These are phyloP conservation scores for Pyralis farinalis DNA, from an alignment of 2,888 invertebrate genomes.

Conservation along the genomic window DNA sequence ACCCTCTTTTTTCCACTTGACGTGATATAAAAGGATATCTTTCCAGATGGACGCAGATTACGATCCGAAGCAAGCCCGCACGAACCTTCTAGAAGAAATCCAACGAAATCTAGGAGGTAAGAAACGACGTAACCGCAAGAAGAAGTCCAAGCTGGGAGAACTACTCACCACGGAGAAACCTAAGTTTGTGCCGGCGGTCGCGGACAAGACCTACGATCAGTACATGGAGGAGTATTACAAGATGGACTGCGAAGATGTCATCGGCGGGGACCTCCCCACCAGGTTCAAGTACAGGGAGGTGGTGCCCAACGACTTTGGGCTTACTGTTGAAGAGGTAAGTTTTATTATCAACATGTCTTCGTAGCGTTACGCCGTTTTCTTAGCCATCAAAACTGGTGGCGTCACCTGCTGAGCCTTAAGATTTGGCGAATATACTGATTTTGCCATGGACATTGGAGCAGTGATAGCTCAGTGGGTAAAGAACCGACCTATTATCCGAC, in stretches of 20 bases:
- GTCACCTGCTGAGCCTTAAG: too few relatives aligned
- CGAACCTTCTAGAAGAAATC: constrained; percentile 78
- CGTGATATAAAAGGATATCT: too few relatives aligned
- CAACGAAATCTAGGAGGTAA: constrained; percentile 79
- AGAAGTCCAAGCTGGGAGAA: constrained; percentile 88
- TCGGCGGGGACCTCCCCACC: constrained; percentile 94
- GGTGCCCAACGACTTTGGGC: constrained; percentile 94
- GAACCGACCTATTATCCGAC: too few relatives aligned
- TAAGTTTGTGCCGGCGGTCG: constrained; percentile 86
- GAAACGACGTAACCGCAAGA: constrained; percentile 80
- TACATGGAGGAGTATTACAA: constrained; percentile 98
- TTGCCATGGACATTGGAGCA: too few relatives aligned
- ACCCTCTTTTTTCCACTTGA: too few relatives aligned
- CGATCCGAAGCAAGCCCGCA: constrained; percentile 77
- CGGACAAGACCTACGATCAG: constrained; percentile 88
- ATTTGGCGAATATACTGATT: too few relatives aligned
- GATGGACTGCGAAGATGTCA: constrained; percentile 96
- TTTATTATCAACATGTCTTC: too few relatives aligned
- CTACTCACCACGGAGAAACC: constrained; percentile 90
- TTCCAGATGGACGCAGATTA: constrained; percentile 94
- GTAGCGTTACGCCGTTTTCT: too few relatives aligned
- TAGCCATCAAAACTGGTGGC: too few relatives aligned
- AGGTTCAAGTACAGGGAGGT: constrained; percentile 96
- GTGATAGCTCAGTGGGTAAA: too few relatives aligned
- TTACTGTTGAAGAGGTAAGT: constrained; percentile 92